A percentile compares a stretch with the other conserved stretches of the same genome.
Conservation (phyloP, 2,113 vertebrate species). For the Trogon melanurus region DNA sequence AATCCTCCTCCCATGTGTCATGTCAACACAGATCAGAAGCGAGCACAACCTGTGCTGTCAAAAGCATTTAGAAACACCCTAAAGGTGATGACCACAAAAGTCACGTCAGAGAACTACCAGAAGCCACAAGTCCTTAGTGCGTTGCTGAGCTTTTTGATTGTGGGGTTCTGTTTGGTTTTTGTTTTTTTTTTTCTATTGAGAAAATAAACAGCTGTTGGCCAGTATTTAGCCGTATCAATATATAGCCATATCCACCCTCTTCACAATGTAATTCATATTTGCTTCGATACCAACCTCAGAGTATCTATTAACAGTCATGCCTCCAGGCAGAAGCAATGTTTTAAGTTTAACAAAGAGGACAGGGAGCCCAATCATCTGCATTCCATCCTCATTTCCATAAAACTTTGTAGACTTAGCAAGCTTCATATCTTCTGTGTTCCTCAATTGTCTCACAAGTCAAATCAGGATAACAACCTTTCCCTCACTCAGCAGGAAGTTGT, state of each 20-base stretch:
- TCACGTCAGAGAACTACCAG: neutral
- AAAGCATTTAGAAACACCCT: constrained; percentile 20
- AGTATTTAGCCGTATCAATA: neutral
- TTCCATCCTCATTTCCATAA: neutral
- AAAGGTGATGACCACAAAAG: neutral
- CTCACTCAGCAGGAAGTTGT: neutral
- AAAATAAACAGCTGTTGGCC: neutral
- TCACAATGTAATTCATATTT: neutral
- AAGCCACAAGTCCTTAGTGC: neutral
- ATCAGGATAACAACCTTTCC: neutral
- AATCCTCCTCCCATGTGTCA: neutral
- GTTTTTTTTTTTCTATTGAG: neutral
- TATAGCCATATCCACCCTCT: neutral
- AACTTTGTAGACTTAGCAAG: neutral
- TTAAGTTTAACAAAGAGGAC: neutral
- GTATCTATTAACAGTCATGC: neutral
- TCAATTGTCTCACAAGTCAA: neutral
- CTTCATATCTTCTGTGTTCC: neutral
- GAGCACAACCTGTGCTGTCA: constrained; percentile 5
- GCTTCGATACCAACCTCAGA: neutral
- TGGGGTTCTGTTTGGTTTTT: neutral
- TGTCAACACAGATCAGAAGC: neutral
- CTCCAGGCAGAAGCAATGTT: neutral
- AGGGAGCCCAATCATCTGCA: neutral
- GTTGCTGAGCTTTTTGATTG: neutral